phyloP scores from a whole-genome alignment of 2,113 vertebrate species.

The Podilymbus podiceps region DNA sequence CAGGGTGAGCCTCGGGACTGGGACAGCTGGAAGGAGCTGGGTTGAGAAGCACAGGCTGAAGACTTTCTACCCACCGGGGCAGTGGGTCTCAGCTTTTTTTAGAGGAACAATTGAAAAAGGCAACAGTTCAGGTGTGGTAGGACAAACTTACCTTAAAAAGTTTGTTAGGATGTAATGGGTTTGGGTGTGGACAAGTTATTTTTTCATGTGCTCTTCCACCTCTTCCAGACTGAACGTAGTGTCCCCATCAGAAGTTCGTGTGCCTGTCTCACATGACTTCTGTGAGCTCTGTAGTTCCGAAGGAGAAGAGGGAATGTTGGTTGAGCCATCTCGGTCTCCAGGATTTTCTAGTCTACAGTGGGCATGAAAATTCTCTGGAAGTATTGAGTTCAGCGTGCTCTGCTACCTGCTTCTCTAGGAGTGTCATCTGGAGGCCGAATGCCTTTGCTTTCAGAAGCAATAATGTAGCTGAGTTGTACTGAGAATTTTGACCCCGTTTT shows the following conservation, averaged over 20 bases:
- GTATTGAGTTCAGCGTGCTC: not conserved
- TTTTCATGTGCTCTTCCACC: not conserved
- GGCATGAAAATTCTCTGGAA: not conserved
- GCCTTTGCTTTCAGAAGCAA: not conserved
- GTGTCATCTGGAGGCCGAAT: not conserved
- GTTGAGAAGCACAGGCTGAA: not conserved
- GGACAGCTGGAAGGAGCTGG: not conserved
- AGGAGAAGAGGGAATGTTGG: not conserved
- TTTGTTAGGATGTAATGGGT: not conserved
- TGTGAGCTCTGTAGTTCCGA: not conserved
- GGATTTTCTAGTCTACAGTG: not conserved
- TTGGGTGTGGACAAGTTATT: not conserved
- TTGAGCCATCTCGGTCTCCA: not conserved
- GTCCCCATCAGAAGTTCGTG: not conserved
- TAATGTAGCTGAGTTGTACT: not conserved
- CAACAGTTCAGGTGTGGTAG: not conserved
- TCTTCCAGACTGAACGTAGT: not conserved
- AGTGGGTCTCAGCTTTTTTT: not conserved
- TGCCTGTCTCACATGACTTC: not conserved
- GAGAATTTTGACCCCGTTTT: not conserved
- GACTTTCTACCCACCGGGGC: not conserved
- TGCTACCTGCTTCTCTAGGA: not conserved
- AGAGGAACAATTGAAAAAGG: not conserved
- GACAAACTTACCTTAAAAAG: too few species aligned
- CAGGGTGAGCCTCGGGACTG: too few species aligned